Evolutionary conservation across 2,888 invertebrate species (phyloP).

Genomic region (Phasia obesa): DNA sequence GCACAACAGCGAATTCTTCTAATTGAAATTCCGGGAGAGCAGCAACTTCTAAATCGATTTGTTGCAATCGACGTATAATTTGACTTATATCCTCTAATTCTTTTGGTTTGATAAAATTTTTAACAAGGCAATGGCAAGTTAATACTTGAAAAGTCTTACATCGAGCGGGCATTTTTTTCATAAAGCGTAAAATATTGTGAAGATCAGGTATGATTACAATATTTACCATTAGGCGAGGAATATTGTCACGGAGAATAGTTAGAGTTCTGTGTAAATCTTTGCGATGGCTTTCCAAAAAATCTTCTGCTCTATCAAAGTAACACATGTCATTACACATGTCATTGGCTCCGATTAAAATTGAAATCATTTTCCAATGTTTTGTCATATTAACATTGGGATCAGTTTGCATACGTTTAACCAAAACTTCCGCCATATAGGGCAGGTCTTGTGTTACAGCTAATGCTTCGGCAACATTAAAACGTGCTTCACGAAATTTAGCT

Average conservation of each 20-base stretch:
- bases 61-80: constrained; percentile 81
- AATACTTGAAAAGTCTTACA: constrained; percentile 73
- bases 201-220: constrained; percentile 76
- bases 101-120: constrained; percentile 70
- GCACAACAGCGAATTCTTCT: constrained; percentile 84
- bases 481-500: constrained; percentile 74
- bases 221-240: constrained; percentile 83
- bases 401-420: constrained; percentile 76
- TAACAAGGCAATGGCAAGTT: constrained; percentile 76
- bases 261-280: constrained; percentile 83
- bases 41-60: constrained; percentile 83
- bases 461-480: constrained; percentile 79
- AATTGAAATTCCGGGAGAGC: constrained; percentile 78
- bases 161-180: constrained; percentile 73
- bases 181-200: constrained; percentile 56
- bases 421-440: constrained; percentile 75
- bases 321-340: constrained; percentile 85
- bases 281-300: constrained; percentile 82
- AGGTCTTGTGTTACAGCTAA: constrained; percentile 77
- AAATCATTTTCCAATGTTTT: constrained; percentile 86
- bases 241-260: constrained; percentile 83
- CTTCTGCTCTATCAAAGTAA: constrained; percentile 80
- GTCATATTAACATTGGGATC: constrained; percentile 83
- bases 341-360: constrained; percentile 85
- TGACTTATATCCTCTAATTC: constrained; percentile 57